Evolutionary conservation across 2,888 invertebrate species (phyloP).

Genomic region (Stenolophus ochropezus): DNA sequence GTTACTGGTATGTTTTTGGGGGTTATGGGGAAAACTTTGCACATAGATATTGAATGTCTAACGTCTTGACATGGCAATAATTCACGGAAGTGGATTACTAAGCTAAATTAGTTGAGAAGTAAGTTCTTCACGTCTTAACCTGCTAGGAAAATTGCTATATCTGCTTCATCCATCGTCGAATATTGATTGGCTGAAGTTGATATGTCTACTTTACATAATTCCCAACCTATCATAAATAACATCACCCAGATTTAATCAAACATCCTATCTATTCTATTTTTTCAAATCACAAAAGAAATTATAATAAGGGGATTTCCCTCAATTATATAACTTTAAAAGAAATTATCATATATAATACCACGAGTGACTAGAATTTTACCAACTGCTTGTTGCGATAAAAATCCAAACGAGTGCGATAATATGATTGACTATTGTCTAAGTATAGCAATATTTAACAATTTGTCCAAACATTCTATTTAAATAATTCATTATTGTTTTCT

Average conservation of each 20-base stretch:
- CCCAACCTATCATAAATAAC: conserved; percentile 11
- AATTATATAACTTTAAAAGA: too few relatives aligned
- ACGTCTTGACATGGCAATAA: not conserved
- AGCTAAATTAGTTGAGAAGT: conserved; percentile 41
- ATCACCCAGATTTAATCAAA: conserved; percentile 21
- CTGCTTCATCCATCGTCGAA: conserved; percentile 30
- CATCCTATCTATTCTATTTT: conserved; percentile 34
- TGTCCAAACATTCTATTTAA: too few relatives aligned
- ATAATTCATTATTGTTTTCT: too few relatives aligned
- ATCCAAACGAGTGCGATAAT: too few relatives aligned
- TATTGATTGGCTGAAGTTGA: conserved; percentile 40
- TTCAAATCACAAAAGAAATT: too few relatives aligned
- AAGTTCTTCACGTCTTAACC: conserved; percentile 35
- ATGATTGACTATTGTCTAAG: too few relatives aligned
- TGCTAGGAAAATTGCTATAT: conserved; percentile 28
- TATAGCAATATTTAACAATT: too few relatives aligned
- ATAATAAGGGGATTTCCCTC: too few relatives aligned
- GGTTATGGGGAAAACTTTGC: not conserved
- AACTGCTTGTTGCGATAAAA: too few relatives aligned
- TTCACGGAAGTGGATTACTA: conserved; percentile 30
- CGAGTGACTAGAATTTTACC: too few relatives aligned
- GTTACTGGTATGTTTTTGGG: not conserved
- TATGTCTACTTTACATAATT: conserved; percentile 31
- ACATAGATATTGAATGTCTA: not conserved
- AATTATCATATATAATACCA: too few relatives aligned